phyloP scores from a whole-genome alignment of 30 jellyfish, hydroid and myxozoan species.

The Turritopsis rubra region DNA sequence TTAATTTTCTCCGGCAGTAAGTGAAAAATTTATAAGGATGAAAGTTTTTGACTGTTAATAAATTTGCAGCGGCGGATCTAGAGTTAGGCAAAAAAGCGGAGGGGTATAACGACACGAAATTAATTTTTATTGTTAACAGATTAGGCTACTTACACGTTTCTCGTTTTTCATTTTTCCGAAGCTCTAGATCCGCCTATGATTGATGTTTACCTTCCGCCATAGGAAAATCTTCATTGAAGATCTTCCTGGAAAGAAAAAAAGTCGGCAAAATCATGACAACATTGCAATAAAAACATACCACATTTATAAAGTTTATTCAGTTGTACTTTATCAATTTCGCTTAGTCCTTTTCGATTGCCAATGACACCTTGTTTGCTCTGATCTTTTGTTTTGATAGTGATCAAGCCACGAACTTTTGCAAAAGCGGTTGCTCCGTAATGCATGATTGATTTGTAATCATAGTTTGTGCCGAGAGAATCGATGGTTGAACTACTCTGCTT shows the following conservation, averaged over 20 bases:
- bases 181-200: not conserved
- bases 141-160: not conserved
- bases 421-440: constrained; percentile 68
- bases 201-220: not conserved
- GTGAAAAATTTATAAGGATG: not conserved
- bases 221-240: too few relatives aligned
- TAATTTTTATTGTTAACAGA: not conserved
- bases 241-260: not conserved
- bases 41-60: too few relatives aligned
- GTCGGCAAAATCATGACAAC: not conserved
- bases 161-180: not conserved
- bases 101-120: constrained; percentile 6
- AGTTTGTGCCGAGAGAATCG: constrained; percentile 12
- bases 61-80: too few relatives aligned
- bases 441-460: constrained; percentile 52
- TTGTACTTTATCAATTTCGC: not conserved
- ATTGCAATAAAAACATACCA: not conserved
- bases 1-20: not conserved
- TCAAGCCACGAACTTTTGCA: constrained; percentile 33
- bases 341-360: not conserved
- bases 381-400: constrained; percentile 5
- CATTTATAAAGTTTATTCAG: not conserved
- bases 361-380: constrained; percentile 3
- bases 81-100: too few relatives aligned
- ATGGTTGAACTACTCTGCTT: not conserved